Evolutionary conservation across 1,140 invertebrate genomes (phyloP), one percentile per base, ranked within the genome.

Genomic region (Cryptotermes secundus): DNA sequence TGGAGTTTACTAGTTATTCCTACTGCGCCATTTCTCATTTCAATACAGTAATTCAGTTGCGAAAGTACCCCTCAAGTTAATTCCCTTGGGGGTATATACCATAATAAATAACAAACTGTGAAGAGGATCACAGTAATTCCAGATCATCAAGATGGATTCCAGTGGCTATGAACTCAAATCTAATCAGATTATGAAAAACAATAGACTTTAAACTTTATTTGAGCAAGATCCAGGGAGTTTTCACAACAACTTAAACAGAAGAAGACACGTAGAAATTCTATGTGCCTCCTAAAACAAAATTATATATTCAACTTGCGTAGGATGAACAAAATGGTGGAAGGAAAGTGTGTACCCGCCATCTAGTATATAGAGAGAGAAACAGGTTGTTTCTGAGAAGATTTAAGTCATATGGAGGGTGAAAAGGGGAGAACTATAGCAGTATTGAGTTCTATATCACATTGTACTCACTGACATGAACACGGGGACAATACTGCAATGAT

Each of bases 111-210:
- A 72, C 59, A 72, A 72, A 72, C 59, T n/a, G 26, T 31, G 4
- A 10, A 72, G 59, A 72, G 59, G 59, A 31, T n/a, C 9, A 14
- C 9, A 72, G 26, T 72, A 31, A 72, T 31, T 10, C 16, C 26
- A 31, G 26, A 31, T 72, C 59, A 26, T 49, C 16, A 49, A 19
- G 12, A 49, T 16, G 3, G 45, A 3, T 49, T 49, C 45, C 22
- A 49, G 45, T 49, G 19, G 45, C 45, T 49, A 19, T 49, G 31
- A 26, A 26, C 59, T 72, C 59, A 7, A 72, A 72, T 72, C 59
- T 31, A 72, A 72, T 72, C 59, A 72, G 59, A 72, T 72, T 72
- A 72, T 72, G 59, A 72, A 72, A 72, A 72, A 72, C 59, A 72
- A 72, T 72, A 72, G 59, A 31, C 9, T 72, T 31, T 72, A 72